These are phyloP conservation scores for Hypercompe scribonia DNA, from an alignment of 2,888 invertebrate genomes.

Conservation along the genomic window DNA sequence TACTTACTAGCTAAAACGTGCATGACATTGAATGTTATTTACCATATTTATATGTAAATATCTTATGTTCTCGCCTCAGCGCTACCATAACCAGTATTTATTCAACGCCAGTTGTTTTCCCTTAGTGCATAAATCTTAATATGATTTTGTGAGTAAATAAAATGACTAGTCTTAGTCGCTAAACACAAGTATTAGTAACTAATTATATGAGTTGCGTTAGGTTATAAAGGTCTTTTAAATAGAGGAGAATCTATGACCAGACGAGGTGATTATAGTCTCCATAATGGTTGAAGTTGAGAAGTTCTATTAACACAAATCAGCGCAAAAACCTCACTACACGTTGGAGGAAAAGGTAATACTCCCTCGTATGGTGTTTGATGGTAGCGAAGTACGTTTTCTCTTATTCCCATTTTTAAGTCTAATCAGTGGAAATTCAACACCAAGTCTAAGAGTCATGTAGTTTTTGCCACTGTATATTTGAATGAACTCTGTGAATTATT, in stretches of 20 bases:
- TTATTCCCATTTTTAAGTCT: not conserved
- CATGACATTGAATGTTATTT: constrained; percentile 28
- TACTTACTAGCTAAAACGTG: not conserved
- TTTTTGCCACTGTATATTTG: constrained; percentile 40
- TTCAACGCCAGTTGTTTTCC: constrained; percentile 8
- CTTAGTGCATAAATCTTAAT: constrained; percentile 4
- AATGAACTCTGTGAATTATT: constrained; percentile 1
- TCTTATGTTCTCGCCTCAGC: constrained; percentile 22
- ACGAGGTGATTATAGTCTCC: not conserved
- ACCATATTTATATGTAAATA: constrained; percentile 44
- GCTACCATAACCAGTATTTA: constrained; percentile 22
- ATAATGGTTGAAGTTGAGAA: not conserved
- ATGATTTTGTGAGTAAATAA: constrained; percentile 9
- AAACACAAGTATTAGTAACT: not conserved
- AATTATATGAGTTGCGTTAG: not conserved
- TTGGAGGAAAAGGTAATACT: not conserved
- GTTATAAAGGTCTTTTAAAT: too few relatives aligned
- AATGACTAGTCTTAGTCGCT: not conserved
- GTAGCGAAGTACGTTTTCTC: not conserved
- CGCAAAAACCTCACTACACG: too few relatives aligned
- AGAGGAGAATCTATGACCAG: not conserved
- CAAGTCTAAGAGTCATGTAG: constrained; percentile 7
- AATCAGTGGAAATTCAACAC: not conserved
- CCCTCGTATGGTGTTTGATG: not conserved
- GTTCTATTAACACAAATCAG: not conserved